Conservation (phyloP, 2,888 invertebrate genomes). For the Chloromyia formosa region DNA sequence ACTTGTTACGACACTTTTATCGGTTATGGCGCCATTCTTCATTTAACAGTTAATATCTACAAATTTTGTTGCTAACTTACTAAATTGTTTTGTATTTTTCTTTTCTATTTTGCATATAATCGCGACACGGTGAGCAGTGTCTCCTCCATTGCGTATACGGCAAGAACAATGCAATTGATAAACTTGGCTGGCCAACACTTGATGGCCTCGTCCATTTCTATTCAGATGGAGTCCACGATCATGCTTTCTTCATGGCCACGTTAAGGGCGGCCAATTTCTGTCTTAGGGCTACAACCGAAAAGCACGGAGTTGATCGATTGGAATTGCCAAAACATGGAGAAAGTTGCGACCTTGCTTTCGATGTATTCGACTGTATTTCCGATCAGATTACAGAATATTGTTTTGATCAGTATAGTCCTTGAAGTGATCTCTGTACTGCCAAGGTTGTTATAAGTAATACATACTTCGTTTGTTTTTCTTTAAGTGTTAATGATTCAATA, state of each 20-base stretch:
- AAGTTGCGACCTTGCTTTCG: constrained; percentile 79
- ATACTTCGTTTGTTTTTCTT: no score
- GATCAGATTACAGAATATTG: constrained; percentile 80
- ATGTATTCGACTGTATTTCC: constrained; percentile 82
- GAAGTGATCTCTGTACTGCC: background rate
- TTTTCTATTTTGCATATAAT: constrained; percentile 37
- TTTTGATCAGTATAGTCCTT: constrained; percentile 60
- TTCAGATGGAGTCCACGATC: constrained; percentile 80
- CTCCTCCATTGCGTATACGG: constrained; percentile 81
- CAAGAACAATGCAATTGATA: constrained; percentile 81
- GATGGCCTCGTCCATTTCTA: constrained; percentile 78
- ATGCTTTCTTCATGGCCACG: constrained; percentile 79
- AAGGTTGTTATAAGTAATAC: no score
- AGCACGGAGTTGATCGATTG: constrained; percentile 59
- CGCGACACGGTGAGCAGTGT: constrained; percentile 66
- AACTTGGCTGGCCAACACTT: constrained; percentile 76
- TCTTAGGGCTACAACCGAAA: constrained; percentile 64
- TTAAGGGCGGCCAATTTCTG: constrained; percentile 76
- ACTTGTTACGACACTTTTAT: background rate
- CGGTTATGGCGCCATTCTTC: background rate
- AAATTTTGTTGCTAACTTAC: constrained; percentile 12
- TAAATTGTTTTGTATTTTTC: constrained; percentile 3
- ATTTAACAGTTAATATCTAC: constrained; percentile 3
- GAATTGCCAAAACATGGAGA: constrained; percentile 69
- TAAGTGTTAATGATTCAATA: no score